Percentiles rank a stretch among this genome's conserved stretches.
Conservation (phyloP, 2,888 invertebrate species). For the Scaptodrosophila latifasciaeformis region DNA sequence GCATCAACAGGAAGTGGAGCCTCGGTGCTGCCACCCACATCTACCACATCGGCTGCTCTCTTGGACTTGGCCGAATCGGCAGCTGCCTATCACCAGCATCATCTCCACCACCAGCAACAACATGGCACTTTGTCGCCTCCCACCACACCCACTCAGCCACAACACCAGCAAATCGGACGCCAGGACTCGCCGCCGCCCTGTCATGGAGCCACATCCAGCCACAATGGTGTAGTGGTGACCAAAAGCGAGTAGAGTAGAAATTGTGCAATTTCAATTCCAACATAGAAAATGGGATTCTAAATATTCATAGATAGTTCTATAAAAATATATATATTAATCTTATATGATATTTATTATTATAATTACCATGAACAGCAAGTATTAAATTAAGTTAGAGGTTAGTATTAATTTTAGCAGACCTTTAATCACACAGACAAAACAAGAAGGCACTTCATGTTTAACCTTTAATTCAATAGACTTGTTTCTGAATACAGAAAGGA, state of each 20-base stretch:
- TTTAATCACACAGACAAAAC: background rate
- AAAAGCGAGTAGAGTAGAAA: conserved; percentile 57
- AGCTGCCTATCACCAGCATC: conserved; percentile 58
- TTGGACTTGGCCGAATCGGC: conserved; percentile 57
- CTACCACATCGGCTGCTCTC: conserved; percentile 47
- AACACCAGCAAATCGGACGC: conserved; percentile 33
- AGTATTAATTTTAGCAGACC: background rate
- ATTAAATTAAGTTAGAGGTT: conserved; percentile 6
- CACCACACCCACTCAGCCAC: conserved; percentile 64
- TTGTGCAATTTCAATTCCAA: conserved; percentile 41
- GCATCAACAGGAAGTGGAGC: conserved; percentile 6
- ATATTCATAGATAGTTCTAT: conserved; percentile 7
- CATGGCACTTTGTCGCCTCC: conserved; percentile 64
- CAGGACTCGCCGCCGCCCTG: conserved; percentile 37
- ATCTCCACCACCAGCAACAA: conserved; percentile 51
- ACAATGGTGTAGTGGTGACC: conserved; percentile 40
- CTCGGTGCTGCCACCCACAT: conserved; percentile 9
- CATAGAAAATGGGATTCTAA: too few species aligned
- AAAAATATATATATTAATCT: too few species aligned
- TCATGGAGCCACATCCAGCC: conserved; percentile 1
- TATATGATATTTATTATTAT: too few species aligned
- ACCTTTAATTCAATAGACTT: too few species aligned
- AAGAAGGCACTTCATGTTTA: too few species aligned
- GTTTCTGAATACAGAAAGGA: too few species aligned
- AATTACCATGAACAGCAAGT: too few species aligned